Evolutionary conservation across 2,113 vertebrate genomes (phyloP).

Genomic region (Heterotilapia buettikoferi): DNA sequence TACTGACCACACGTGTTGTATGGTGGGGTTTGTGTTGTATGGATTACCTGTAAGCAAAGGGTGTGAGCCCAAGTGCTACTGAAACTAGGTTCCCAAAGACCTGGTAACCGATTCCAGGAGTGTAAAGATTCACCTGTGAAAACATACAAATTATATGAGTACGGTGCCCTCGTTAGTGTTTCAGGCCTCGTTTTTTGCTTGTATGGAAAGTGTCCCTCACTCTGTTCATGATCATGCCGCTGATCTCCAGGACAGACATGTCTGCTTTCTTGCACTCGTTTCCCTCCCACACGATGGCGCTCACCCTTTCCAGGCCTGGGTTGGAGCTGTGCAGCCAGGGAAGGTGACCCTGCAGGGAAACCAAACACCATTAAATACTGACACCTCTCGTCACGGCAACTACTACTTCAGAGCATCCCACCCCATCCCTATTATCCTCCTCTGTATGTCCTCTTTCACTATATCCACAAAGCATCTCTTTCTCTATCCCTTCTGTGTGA

Average conservation of each 20-base stretch:
- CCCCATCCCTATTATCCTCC: background rate
- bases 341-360: conserved; percentile 79
- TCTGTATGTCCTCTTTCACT: rapidly evolving
- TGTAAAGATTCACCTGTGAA: conserved; percentile 87
- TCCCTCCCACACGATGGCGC: conserved; percentile 98
- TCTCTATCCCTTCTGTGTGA: background rate
- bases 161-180: background rate
- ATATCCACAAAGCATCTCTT: background rate
- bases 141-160: background rate
- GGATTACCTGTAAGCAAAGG: conserved; percentile 75
- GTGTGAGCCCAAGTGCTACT: conserved; percentile 86
- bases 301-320: conserved; percentile 92
- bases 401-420: background rate
- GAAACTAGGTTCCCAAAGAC: conserved; percentile 91
- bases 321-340: conserved; percentile 94
- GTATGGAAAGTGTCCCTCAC: conserved; percentile 66
- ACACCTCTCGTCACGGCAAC: background rate
- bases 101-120: conserved; percentile 95
- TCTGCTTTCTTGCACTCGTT: conserved; percentile 99
- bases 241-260: conserved; percentile 99
- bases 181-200: background rate
- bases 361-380: background rate
- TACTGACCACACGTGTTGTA: rapidly evolving
- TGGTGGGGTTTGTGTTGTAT: background rate
- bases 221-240: conserved; percentile 98